Base-by-base conservation (phyloP, 2,888 invertebrate genomes). In the Marronus borbonicus region DNA sequence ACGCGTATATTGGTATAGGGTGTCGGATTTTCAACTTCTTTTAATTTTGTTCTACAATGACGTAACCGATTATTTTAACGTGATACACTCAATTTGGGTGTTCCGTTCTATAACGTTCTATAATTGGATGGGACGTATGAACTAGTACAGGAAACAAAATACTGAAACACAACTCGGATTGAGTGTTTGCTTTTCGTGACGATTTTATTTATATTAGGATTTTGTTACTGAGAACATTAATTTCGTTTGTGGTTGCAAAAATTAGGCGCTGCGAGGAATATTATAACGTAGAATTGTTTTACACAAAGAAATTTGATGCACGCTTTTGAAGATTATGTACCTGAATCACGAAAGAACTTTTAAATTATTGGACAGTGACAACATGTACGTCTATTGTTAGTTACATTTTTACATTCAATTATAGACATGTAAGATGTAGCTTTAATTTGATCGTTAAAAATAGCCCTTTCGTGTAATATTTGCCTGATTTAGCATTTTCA, bases 81-180 rank as follows among this genome's bases (percentile, higher is more conserved):
- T 39, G 64, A 66, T 66, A 64, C 64, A 31, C 39, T 70, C 77
- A 50, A 77, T 77, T 70, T 77, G 77, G 77, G 77, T 77, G 77
- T 77, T 70, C 77, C 55, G 50, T 49, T 44, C 49, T 66, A 36
- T 49, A 66, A 12, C 36, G 39, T 36, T 50, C 24, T 12, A 55
- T 64, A 62, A 76, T 76, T 66, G 3, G 10, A 76, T 50, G 62
- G 44, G 65, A 39, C 62, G 20, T 75, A 28, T 65, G 75, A 60
- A 58, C 20, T 60, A 39, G 24, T 68, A 31, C 24, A 72, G 55
- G 39, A 39, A 58, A 72, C 24, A 72, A 58, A 58, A 72, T 58
- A 39, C 44, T 39, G 44, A 36, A 44, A 10, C 39, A 17, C 3
- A 36, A 39, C 5, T n/a, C 20, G 20, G 31, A 3, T 31, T 52